These are phyloP conservation scores for Bedellia somnulentella DNA, from an alignment of 2,888 invertebrate species.

Conservation along the genomic window DNA sequence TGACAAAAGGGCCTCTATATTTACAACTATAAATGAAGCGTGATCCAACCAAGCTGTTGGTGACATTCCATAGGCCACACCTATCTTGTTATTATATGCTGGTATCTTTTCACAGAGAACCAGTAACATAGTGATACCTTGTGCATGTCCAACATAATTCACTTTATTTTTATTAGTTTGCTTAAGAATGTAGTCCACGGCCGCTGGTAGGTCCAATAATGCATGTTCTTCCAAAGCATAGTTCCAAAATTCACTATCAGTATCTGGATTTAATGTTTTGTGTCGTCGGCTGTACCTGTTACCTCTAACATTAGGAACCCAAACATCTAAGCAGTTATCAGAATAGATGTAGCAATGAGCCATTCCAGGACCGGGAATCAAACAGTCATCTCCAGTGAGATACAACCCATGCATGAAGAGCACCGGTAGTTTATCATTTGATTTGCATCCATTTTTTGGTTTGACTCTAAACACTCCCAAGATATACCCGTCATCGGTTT, in stretches of 20 bases:
- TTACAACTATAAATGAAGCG: slow-evolving; percentile 11
- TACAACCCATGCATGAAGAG: slow-evolving; percentile 17
- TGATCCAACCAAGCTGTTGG: slow-evolving; percentile 15
- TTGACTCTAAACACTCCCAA: slow-evolving; percentile 1
- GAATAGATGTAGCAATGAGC: slow-evolving; percentile 18
- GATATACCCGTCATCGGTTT: neutral
- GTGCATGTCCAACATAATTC: slow-evolving; percentile 17
- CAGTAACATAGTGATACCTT: slow-evolving; percentile 15
- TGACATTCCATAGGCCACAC: slow-evolving; percentile 17
- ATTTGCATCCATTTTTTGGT: slow-evolving; percentile 6
- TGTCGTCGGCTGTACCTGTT: slow-evolving; percentile 9
- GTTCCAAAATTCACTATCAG: slow-evolving; percentile 15
- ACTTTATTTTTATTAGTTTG: slow-evolving; percentile 14
- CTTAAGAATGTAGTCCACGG: slow-evolving; percentile 17
- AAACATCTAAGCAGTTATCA: slow-evolving; percentile 15
- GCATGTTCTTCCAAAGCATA: slow-evolving; percentile 18
- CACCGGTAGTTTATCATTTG: slow-evolving; percentile 7
- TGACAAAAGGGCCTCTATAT: neutral
- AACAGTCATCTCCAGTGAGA: slow-evolving; percentile 16
- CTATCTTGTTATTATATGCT: slow-evolving; percentile 19
- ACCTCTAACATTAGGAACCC: slow-evolving; percentile 12
- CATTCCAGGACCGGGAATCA: slow-evolving; percentile 15
- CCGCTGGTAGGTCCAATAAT: slow-evolving; percentile 16
- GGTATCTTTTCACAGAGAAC: slow-evolving; percentile 16
- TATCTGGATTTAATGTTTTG: slow-evolving; percentile 13